Evolutionary conservation across 2,797 vertebrate genomes (phyloP).

Genomic region (Tamandua tetradactyla): DNA sequence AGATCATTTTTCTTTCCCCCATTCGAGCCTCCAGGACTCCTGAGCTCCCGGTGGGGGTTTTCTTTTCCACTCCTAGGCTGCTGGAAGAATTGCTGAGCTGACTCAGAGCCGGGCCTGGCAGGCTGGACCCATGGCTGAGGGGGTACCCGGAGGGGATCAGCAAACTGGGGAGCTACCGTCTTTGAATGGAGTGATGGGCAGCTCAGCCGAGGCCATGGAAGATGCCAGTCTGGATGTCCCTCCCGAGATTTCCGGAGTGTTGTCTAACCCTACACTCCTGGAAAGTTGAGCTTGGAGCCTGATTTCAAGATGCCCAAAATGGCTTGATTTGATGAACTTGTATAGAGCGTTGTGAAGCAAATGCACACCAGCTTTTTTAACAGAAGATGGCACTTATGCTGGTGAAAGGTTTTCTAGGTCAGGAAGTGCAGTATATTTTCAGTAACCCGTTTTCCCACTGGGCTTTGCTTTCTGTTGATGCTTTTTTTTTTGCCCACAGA

Average conservation of each 20-base stretch:
- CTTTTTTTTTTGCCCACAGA: neutral
- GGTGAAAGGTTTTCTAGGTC: neutral
- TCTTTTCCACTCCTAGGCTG: neutral
- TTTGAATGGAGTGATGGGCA: neutral
- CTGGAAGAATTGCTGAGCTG: neutral
- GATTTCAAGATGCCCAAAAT: neutral
- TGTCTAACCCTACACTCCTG: neutral
- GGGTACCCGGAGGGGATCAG: rapidly evolving
- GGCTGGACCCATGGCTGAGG: neutral
- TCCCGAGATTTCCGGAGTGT: neutral
- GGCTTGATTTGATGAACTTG: neutral
- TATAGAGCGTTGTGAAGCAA: too few relatives aligned
- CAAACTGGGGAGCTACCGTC: rapidly evolving
- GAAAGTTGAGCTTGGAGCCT: neutral
- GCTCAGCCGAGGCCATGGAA: neutral
- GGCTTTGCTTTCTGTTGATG: neutral
- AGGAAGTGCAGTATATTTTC: neutral
- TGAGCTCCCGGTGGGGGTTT: neutral
- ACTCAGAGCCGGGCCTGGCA: neutral
- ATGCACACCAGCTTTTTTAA: neutral
- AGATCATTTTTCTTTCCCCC: neutral
- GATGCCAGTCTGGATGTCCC: rapidly evolving
- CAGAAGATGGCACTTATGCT: too few relatives aligned
- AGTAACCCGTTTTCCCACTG: neutral
- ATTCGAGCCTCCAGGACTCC: neutral